Evolutionary conservation across 2,888 invertebrate species (phyloP), one percentile per base, ranked within the genome.

Genomic region (Punctoribates punctum): DNA sequence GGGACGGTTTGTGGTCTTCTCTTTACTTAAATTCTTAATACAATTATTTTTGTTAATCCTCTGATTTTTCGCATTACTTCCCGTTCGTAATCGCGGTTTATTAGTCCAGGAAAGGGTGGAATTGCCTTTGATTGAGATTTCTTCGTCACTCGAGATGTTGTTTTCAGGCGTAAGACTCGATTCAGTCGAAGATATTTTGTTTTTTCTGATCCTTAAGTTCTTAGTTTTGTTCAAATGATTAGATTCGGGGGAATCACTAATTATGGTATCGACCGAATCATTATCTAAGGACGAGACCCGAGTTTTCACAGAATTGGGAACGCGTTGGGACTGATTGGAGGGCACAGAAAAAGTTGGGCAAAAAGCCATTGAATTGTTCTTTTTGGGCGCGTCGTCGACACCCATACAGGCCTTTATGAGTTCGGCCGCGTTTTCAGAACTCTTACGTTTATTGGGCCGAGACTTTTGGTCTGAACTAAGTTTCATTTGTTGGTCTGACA

Each of bases 371-470:
- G 62, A 27, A n/a, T 15, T 20, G 17, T 62, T 62, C 29, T 80
- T 80, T 25, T 82, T 81, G 73, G 81, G 82, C 38, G 70, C 65
- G 75, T 83, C 83, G 81, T 87, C 84, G 81, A 87, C 82, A 81
- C 87, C 85, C 86, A 87, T 85, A 82, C 86, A 85, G 81, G 86
- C 84, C 84, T 88, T 87, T 77, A 88, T 87, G 78, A 88, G 84
- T 82, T 88, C 88, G 20, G 86, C 87, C 62, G 88, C 87, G 82
- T 87, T 88, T 81, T 88, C 88, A 73, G 88, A 88, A 81, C 87
- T 87, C 83, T 88, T 88, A 80, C 88, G 83, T 82, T 87, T 87
- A 77, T 85, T 85, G 77, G 87, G 86, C 81, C 87, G 84, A 74
- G 85, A 84, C 77, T 79, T 79, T 73, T 4, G 2, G 51, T 42